Percentiles rank a stretch among this genome's conserved stretches.
phyloP scores from a whole-genome alignment of 2,888 invertebrate genomes.

The Drosophila paramelanica region DNA sequence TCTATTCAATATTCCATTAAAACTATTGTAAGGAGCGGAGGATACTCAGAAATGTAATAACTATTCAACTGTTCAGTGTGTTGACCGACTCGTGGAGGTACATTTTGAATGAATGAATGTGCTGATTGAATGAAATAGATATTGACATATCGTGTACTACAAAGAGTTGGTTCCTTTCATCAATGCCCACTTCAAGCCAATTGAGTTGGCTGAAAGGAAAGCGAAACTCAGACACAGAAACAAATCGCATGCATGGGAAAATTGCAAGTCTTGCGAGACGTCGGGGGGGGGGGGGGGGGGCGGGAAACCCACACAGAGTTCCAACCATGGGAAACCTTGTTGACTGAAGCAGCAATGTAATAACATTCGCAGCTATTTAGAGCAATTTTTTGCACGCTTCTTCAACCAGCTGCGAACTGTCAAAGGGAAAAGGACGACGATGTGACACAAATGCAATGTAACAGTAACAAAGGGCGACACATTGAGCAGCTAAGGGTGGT shows the following conservation, averaged over 20 bases:
- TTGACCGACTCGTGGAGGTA: slow-evolving; percentile 1
- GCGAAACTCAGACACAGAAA: slow-evolving; percentile 27
- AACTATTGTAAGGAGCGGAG: neutral
- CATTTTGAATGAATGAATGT: slow-evolving; percentile 26
- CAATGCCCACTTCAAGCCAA: slow-evolving; percentile 44
- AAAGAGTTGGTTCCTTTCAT: slow-evolving; percentile 25
- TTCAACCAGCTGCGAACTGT: slow-evolving; percentile 44
- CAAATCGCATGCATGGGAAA: slow-evolving; percentile 33
- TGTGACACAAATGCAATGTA: slow-evolving; percentile 66
- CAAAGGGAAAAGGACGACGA: slow-evolving; percentile 46
- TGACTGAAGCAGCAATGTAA: slow-evolving; percentile 43
- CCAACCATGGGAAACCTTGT: neutral
- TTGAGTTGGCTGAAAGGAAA: slow-evolving; percentile 32
- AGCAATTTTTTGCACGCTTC: slow-evolving; percentile 51
- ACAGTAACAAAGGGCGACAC: slow-evolving; percentile 49
- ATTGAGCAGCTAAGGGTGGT: slow-evolving; percentile 1
- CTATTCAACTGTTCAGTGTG: slow-evolving; percentile 10
- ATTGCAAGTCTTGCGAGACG: slow-evolving; percentile 13
- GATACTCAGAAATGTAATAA: slow-evolving; percentile 2
- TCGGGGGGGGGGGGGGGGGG: neutral
- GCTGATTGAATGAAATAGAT: slow-evolving; percentile 54
- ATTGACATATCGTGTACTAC: slow-evolving; percentile 26
- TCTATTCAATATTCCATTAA: neutral
- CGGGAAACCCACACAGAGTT: no score
- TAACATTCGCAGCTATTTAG: slow-evolving; percentile 71